Evolutionary conservation across 1,140 invertebrate species (phyloP), one percentile per base, ranked within the genome.

Genomic region (Halotydeus destructor): DNA sequence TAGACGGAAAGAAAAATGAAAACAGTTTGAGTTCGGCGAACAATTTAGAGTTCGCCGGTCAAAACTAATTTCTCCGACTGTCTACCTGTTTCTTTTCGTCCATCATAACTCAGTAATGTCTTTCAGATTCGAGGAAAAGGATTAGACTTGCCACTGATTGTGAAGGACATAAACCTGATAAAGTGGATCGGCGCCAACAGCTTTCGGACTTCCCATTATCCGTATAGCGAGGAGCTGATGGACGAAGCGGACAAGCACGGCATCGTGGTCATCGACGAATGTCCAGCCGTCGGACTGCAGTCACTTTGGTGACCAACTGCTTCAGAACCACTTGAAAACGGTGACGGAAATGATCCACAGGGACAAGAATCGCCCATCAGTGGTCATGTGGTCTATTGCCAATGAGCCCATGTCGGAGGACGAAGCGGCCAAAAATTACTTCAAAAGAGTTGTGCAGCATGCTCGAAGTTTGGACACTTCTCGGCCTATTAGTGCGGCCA

Each of bases 141-240:
- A 16, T 66, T 91, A 47, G 85, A 94, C 59, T 70, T 76, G 41
- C 72, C 81, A 0, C 28, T 43, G 25, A 43, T 44, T 22, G 16
- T 43, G n/a, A 43, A 43, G 34, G 91, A 98, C 57, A 80, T 91
- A 55, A 89, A 93, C 55, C 63, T 97, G 38, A 69, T 97, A 1
- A 78, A 79, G 59, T 97, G 91, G 91, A 66, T 91, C 21, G 86
- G 86, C 4, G 86, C 80, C 2, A 96, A 96, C 63, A 72, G 78
- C 12, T 94, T 91, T 59, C 69, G 93, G 18, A 98, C 93, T 0
- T 94, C 88, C 0, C 93, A 98, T 59, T 99, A 98, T 64, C 93
- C 93, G 5, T 98, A 98, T 60, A 83, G 86, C 1, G 93, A 98
- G 55, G 91, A 98, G 64, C 78, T 93, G 23, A 83, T 96, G 71